These are phyloP conservation scores for Sebastes hubbsi DNA, from an alignment of 2,797 vertebrate genomes.

Conservation along the genomic window DNA sequence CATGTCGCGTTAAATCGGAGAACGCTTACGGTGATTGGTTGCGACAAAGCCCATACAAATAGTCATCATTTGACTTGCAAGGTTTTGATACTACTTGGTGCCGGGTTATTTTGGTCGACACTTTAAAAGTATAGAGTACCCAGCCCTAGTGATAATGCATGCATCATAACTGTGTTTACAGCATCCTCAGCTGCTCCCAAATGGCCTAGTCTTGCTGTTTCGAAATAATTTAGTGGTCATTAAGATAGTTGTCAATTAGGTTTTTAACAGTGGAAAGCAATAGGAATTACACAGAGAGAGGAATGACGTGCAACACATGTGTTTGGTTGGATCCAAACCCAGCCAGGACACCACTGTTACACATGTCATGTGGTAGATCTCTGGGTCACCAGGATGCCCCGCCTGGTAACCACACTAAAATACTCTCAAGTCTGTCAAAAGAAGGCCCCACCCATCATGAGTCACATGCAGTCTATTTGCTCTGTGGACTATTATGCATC, in stretches of 20 bases:
- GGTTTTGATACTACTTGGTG: background rate
- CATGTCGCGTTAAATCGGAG: accelerated
- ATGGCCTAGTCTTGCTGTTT: background rate
- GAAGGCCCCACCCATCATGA: conserved; percentile 71
- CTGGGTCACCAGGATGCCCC: conserved; percentile 4
- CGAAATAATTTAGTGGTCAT: background rate
- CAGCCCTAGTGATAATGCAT: background rate
- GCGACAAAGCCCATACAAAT: no score
- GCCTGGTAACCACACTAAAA: conserved; percentile 57
- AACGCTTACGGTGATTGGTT: no score
- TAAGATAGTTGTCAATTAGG: background rate
- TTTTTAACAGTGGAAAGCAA: background rate
- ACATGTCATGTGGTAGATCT: background rate
- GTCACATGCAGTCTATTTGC: conserved; percentile 71
- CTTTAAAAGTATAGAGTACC: background rate
- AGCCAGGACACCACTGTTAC: background rate
- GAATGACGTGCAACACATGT: background rate
- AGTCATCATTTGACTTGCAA: background rate
- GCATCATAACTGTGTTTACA: background rate
- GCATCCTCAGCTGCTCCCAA: background rate
- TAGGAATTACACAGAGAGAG: background rate
- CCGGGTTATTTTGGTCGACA: background rate
- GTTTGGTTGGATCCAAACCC: conserved; percentile 22
- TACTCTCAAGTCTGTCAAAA: conserved; percentile 55
- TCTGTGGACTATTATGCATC: conserved; percentile 75